A percentile compares a stretch with the other conserved stretches of the same genome.
phyloP scores from a whole-genome alignment of 2,113 vertebrate species.

The Erythrolamprus reginae region DNA sequence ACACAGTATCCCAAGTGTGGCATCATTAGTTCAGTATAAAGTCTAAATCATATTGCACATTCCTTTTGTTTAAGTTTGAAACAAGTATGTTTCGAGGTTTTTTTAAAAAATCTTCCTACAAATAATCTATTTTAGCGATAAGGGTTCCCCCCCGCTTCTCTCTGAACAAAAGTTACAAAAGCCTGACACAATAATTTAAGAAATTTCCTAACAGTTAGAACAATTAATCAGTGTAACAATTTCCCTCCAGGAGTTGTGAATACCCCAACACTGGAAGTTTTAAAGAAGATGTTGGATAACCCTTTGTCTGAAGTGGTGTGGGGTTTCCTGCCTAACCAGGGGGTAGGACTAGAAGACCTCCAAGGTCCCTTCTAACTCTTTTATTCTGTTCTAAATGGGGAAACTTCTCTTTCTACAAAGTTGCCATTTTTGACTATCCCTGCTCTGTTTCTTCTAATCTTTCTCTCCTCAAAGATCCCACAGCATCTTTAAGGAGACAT shows the following conservation, averaged over 20 bases:
- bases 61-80: not conserved
- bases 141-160: not conserved
- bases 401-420: not conserved
- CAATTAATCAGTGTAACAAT: too few relatives aligned
- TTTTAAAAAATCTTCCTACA: not conserved
- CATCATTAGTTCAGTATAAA: not conserved
- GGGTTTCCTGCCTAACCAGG: too few relatives aligned
- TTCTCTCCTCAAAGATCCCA: not conserved
- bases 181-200: not conserved
- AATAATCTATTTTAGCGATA: not conserved
- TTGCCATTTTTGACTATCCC: not conserved
- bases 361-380: too few relatives aligned
- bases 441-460: not conserved
- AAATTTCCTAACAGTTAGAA: too few relatives aligned
- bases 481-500: not conserved
- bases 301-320: too few relatives aligned
- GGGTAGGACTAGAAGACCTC: too few relatives aligned
- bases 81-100: not conserved
- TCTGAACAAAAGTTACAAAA: not conserved
- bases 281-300: too few relatives aligned
- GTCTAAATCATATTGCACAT: not conserved
- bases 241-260: too few relatives aligned
- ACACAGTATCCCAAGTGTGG: not conserved
- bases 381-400: too few relatives aligned
- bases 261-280: too few relatives aligned